Base-by-base conservation (phyloP, 1,140 invertebrate species). In the Trichomalopsis sarcophagae region DNA sequence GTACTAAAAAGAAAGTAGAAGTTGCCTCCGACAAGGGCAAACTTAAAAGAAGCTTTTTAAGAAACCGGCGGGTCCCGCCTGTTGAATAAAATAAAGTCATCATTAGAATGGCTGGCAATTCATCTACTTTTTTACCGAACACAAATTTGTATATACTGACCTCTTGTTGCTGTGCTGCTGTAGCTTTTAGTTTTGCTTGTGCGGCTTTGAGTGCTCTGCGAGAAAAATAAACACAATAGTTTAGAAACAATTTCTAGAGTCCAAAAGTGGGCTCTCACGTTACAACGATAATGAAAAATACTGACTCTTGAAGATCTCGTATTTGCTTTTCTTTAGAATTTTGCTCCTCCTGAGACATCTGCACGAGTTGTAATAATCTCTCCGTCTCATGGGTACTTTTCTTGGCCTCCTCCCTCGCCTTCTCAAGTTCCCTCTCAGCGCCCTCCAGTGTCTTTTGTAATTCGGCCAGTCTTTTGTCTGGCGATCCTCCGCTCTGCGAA, bases 341-440 rank as follows among this genome's bases (percentile, higher is more conserved):
- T 92, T 99, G 98, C 90, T 99, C 98, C 91, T 99, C 98, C 92
- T 99, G 98, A 87, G 96, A 96, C 95, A 98, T 98, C 94, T 99
- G 97, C 90, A 99, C 96, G 62, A 99, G 95, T 91, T 98, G 96
- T 87, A 99, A 93, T 84, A 99, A 93, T 89, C 98, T 94, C 91
- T 99, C 98, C 84, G 97, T 97, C 94, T 99, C 98, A 50, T 96
- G 95, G 86, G 98, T 95, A 71, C 97, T 96, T 88, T 97, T 95
- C 89, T 96, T 95, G 21, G 96, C 95, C 91, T 98, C 97, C 90
- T 97, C 96, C 89, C 96, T 96, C 79, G 96, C 95, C 89, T 96
- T 95, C 86, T 96, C 95, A 86, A 95, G 91, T 86, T 95, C 94
- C 84, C 94, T 94, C 87, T 94, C 92, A n/a, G 94, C 89, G 73